A percentile compares a stretch with the other conserved stretches of the same genome.
Conservation (phyloP, 1,140 invertebrate genomes). For the Caenorhabditis brenneri region DNA sequence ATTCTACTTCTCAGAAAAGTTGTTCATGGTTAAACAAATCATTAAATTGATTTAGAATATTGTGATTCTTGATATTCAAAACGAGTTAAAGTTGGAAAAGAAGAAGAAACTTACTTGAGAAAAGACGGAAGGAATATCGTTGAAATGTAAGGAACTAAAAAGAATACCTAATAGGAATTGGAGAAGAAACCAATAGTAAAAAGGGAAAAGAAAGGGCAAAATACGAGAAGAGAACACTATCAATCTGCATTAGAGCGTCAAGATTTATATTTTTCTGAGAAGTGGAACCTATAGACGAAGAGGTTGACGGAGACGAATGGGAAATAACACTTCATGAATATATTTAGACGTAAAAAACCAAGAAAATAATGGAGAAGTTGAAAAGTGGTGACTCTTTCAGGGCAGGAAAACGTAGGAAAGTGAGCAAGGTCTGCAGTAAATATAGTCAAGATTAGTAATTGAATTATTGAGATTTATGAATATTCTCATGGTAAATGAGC, state of each 20-base stretch:
- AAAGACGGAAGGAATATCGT: background rate
- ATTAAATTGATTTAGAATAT: background rate
- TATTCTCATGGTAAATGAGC: too few relatives aligned
- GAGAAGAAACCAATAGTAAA: background rate
- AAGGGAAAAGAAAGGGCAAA: background rate
- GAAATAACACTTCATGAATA: constrained; percentile 41
- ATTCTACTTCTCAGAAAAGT: background rate
- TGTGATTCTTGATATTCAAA: background rate
- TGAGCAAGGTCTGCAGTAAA: background rate
- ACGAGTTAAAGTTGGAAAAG: background rate
- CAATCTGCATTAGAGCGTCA: constrained; percentile 1
- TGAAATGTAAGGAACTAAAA: too few relatives aligned
- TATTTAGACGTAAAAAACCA: background rate
- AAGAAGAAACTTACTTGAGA: background rate
- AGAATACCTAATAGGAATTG: constrained; percentile 4
- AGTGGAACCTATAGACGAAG: background rate
- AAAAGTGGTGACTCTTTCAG: too few relatives aligned
- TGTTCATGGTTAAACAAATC: background rate
- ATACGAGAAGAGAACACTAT: background rate
- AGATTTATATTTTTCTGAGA: constrained; percentile 5
- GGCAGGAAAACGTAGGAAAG: too few relatives aligned
- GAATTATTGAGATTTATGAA: too few relatives aligned
- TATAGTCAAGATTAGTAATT: too few relatives aligned
- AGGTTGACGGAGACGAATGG: background rate
- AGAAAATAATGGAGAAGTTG: constrained; percentile 1